Conservation (phyloP, 2,888 invertebrate species). For the Cheilosia vernalis region DNA sequence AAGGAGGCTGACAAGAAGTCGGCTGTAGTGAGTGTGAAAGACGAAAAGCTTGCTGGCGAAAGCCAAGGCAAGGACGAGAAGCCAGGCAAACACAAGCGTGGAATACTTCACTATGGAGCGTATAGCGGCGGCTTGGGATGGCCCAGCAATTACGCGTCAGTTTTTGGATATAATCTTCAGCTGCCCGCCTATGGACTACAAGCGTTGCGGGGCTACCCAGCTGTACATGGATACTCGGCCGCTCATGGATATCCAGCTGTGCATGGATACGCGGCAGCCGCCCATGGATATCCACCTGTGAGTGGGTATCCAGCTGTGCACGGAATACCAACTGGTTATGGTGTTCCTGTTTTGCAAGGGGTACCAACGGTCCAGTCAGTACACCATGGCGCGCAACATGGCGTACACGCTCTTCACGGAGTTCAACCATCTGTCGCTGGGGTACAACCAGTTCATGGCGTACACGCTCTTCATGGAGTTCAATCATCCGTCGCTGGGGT, state of each 20-base stretch:
- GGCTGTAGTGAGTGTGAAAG: constrained; percentile 4
- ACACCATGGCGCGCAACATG: constrained; percentile 21
- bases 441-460: constrained; percentile 1
- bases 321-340: constrained; percentile 17
- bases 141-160: constrained; percentile 80
- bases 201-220: constrained; percentile 43
- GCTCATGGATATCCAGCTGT: constrained; percentile 52
- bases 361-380: constrained; percentile 49
- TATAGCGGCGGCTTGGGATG: constrained; percentile 75
- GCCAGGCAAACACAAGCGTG: constrained; percentile 62
- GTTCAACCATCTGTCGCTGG: neutral
- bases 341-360: neutral
- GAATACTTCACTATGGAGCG: constrained; percentile 62
- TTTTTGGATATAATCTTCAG: constrained; percentile 80
- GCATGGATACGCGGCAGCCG: constrained; percentile 23
- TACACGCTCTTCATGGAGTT: constrained; percentile 25
- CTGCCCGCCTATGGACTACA: constrained; percentile 77
- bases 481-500: neutral
- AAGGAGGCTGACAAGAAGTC: constrained; percentile 53
- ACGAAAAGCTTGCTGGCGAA: constrained; percentile 27
- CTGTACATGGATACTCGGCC: constrained; percentile 31
- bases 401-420: constrained; percentile 28
- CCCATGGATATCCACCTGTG: constrained; percentile 49
- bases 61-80: constrained; percentile 31
- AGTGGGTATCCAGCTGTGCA: constrained; percentile 25